Conservation (phyloP, 37 sponge, comb jelly and placozoan species). For the Axinella damicornis region DNA sequence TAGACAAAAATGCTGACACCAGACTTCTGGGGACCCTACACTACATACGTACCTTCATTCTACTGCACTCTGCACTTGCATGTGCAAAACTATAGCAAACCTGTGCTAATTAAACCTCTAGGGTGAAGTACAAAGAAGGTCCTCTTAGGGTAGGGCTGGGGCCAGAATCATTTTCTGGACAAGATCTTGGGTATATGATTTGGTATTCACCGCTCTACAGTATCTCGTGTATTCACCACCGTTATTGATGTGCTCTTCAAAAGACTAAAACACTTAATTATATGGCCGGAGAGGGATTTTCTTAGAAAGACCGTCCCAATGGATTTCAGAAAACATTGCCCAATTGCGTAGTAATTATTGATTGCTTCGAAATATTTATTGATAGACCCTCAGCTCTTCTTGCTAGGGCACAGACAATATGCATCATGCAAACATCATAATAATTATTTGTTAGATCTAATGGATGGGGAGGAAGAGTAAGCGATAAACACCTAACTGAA, state of each 20-base stretch:
- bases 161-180: constrained; percentile 6
- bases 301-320: constrained; percentile 50
- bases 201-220: constrained; percentile 33
- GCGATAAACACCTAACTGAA: constrained; percentile 37
- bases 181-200: constrained; percentile 61
- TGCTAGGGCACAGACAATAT: constrained; percentile 62
- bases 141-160: no score
- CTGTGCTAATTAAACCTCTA: no score
- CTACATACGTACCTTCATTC: no score
- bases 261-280: constrained; percentile 23
- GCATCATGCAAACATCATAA: constrained; percentile 61
- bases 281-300: constrained; percentile 65
- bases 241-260: constrained; percentile 10
- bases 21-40: no score
- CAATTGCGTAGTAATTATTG: constrained; percentile 45
- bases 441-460: constrained; percentile 56
- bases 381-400: constrained; percentile 53
- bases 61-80: no score
- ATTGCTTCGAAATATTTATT: constrained; percentile 66
- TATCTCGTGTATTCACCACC: constrained; percentile 19
- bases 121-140: no score
- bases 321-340: constrained; percentile 43
- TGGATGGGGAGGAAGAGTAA: constrained; percentile 49
- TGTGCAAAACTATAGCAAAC: no score
- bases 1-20: no score